phyloP scores from a whole-genome alignment of 2,797 vertebrate species.

The Jordanella pulchra region DNA sequence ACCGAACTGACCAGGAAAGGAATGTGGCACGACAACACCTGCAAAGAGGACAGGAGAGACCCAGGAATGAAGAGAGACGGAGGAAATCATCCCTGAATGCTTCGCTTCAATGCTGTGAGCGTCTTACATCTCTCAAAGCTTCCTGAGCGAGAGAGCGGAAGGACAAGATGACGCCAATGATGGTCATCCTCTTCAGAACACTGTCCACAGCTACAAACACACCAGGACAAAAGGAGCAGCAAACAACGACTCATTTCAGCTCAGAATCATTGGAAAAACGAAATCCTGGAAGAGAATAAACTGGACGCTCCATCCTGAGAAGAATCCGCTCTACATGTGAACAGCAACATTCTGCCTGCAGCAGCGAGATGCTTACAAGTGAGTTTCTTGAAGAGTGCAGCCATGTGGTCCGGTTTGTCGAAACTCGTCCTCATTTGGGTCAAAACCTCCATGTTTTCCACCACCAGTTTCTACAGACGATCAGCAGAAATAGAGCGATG shows the following conservation, averaged over 20 bases:
- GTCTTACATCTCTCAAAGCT: slow-evolving; percentile 95
- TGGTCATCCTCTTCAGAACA: slow-evolving; percentile 98
- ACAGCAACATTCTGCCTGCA: too few relatives aligned
- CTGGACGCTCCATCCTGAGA: too few relatives aligned
- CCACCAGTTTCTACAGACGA: slow-evolving; percentile 92
- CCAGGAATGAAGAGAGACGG: background rate
- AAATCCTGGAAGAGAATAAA: background rate
- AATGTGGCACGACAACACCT: slow-evolving; percentile 99
- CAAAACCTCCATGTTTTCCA: slow-evolving; percentile 97
- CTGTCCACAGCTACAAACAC: slow-evolving; percentile 91
- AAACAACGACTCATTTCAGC: background rate
- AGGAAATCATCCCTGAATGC: background rate
- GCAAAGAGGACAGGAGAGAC: background rate
- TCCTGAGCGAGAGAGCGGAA: slow-evolving; percentile 98
- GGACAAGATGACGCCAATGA: slow-evolving; percentile 97
- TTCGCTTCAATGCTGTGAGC: rapidly evolving
- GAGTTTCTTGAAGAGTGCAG: slow-evolving; percentile 96
- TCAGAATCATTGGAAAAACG: background rate
- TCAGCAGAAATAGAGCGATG: slow-evolving; percentile 4
- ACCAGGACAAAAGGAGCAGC: slow-evolving; percentile 2
- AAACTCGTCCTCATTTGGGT: slow-evolving; percentile 99
- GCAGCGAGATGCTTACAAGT: slow-evolving; percentile 81
- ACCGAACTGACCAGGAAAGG: slow-evolving; percentile 99
- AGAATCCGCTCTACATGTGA: too few relatives aligned
- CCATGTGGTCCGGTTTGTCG: slow-evolving; percentile 99